Evolutionary conservation across 2,888 invertebrate species (phyloP).

Genomic region (Meghimatium bilineatum): DNA sequence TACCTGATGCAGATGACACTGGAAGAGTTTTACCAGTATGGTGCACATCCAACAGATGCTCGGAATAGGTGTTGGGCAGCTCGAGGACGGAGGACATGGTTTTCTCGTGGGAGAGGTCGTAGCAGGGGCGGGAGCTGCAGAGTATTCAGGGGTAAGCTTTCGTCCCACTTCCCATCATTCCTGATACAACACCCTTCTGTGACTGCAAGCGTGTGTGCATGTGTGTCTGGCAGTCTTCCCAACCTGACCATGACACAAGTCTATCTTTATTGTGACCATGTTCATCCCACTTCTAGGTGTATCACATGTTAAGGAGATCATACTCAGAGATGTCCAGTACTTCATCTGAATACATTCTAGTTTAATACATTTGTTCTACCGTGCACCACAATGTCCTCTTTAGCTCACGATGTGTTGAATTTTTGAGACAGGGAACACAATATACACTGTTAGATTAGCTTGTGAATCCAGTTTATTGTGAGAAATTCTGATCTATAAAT

Average conservation of each 20-base stretch:
- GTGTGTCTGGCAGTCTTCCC: conserved; percentile 36
- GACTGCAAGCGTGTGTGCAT: conserved; percentile 32
- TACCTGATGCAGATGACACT: conserved; percentile 48
- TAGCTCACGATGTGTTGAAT: conserved; percentile 36
- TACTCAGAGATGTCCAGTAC: neutral
- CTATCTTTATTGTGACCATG: conserved; percentile 24
- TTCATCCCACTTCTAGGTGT: conserved; percentile 10
- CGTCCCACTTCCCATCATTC: conserved; percentile 40
- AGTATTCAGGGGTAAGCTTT: conserved; percentile 49
- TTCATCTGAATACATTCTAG: conserved; percentile 10
- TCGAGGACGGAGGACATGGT: conserved; percentile 38
- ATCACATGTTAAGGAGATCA: conserved; percentile 21
- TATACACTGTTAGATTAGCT: neutral
- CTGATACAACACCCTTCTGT: conserved; percentile 31
- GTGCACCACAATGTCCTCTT: conserved; percentile 49
- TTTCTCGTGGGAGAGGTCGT: conserved; percentile 46
- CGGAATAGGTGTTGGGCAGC: conserved; percentile 39
- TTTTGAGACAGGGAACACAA: neutral
- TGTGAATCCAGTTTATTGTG: neutral
- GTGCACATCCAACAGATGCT: conserved; percentile 43
- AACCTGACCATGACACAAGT: conserved; percentile 10
- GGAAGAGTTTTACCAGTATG: conserved; percentile 47
- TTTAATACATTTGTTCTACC: neutral
- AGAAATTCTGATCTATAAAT: neutral
- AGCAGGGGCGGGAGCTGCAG: conserved; percentile 52